phyloP scores from a whole-genome alignment of 1,140 invertebrate species.

The Leptinotarsa texana region DNA sequence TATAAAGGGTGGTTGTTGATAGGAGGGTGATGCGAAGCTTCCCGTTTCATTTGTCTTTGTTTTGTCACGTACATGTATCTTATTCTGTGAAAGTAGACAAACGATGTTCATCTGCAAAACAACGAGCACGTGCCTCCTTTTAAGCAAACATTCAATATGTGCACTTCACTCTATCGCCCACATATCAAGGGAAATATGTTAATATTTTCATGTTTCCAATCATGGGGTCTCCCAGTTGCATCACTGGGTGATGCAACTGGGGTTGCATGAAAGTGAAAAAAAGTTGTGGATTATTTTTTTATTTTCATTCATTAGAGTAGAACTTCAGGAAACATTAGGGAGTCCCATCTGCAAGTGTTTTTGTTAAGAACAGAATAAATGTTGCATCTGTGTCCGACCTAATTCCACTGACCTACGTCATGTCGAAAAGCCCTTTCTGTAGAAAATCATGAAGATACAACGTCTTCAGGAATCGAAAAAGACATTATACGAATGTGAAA shows the following conservation, averaged over 20 bases:
- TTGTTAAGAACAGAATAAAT: no score
- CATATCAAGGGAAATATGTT: neutral
- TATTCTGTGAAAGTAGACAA: conserved; percentile 21
- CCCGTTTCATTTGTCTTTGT: conserved; percentile 40
- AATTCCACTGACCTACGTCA: no score
- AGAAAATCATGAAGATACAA: no score
- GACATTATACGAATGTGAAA: no score
- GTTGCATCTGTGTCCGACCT: no score
- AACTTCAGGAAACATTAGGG: no score
- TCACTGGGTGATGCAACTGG: neutral
- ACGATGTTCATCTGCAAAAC: conserved; percentile 18
- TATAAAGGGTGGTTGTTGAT: conserved; percentile 29
- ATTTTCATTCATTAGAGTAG: no score
- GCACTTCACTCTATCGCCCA: conserved; percentile 31
- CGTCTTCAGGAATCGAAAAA: no score
- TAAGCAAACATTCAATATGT: conserved; percentile 35
- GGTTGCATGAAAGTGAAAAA: no score
- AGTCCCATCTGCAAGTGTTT: no score
- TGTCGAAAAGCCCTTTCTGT: no score
- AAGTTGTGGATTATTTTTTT: no score
- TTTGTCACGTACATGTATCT: conserved; percentile 38
- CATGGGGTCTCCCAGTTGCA: neutral
- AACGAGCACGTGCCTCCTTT: conserved; percentile 35
- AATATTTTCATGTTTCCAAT: neutral
- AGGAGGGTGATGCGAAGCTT: conserved; percentile 36